Evolutionary conservation across 2,113 vertebrate genomes (phyloP).

Genomic region (Alexandromys fortis): DNA sequence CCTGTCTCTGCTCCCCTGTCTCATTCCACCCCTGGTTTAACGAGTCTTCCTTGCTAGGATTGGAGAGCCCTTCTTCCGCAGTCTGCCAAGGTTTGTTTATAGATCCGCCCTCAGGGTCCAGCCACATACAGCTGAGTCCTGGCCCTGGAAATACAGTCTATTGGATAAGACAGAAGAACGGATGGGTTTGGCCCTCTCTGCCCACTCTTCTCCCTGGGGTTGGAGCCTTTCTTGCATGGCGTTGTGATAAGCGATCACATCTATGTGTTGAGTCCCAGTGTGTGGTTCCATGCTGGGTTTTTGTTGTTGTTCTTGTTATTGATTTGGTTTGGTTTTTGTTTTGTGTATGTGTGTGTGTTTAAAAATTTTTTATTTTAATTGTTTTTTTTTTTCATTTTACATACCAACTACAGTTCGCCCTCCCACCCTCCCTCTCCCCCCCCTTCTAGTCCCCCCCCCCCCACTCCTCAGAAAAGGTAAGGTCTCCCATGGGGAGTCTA

Average conservation of each 20-base stretch:
- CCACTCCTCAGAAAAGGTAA: too few relatives aligned
- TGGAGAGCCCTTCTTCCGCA: background rate
- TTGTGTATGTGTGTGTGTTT: too few relatives aligned
- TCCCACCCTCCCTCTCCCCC: too few relatives aligned
- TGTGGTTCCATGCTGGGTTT: background rate
- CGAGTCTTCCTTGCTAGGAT: background rate
- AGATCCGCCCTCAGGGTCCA: background rate
- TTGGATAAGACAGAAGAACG: background rate
- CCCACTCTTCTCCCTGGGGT: background rate
- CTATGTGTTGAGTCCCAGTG: background rate
- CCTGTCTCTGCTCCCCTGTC: background rate
- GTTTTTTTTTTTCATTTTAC: too few relatives aligned
- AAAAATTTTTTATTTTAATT: too few relatives aligned
- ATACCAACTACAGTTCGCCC: too few relatives aligned
- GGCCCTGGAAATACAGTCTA: background rate
- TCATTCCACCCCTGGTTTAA: rapidly evolving
- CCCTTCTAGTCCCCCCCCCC: too few relatives aligned
- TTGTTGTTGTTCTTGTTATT: too few relatives aligned
- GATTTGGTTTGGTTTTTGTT: too few relatives aligned
- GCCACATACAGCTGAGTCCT: background rate
- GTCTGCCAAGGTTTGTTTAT: background rate
- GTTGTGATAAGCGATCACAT: background rate
- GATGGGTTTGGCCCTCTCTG: background rate
- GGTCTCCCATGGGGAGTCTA: too few relatives aligned
- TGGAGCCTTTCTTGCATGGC: background rate